Evolutionary conservation across 2,888 invertebrate species (phyloP).

Genomic region (Cryptophagus acutangulus): DNA sequence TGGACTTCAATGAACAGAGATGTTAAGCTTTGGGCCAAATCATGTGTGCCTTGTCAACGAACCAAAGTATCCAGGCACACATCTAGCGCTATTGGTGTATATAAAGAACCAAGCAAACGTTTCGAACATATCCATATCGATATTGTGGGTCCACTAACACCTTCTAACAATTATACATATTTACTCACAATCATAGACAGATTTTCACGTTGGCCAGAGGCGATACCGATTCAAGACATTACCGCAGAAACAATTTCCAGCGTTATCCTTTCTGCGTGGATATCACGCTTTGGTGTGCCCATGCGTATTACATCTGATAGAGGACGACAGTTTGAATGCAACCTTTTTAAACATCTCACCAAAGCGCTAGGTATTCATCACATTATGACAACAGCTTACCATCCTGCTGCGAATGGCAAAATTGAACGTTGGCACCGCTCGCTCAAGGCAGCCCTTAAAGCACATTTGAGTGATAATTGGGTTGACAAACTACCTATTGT

Average conservation of each 20-base stretch:
- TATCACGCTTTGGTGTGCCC: conserved; percentile 6
- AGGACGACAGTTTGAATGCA: conserved; percentile 4
- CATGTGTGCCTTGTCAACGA: conserved; percentile 37
- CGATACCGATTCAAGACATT: conserved; percentile 13
- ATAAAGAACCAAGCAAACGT: conserved; percentile 23
- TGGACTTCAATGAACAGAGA: conserved; percentile 41
- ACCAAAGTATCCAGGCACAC: conserved; percentile 36
- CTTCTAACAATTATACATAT: conserved; percentile 13
- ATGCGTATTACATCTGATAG: conserved; percentile 20
- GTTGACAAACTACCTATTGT: conserved; percentile 14
- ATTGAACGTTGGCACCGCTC: conserved; percentile 18
- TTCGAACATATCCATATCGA: conserved; percentile 16
- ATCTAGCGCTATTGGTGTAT: conserved; percentile 26
- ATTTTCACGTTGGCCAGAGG: conserved; percentile 22
- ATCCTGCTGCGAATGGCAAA: conserved; percentile 21
- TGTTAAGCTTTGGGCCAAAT: conserved; percentile 34
- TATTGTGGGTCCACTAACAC: conserved; percentile 19
- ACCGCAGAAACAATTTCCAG: conserved; percentile 4
- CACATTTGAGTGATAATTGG: conserved; percentile 16
- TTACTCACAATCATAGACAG: conserved; percentile 19
- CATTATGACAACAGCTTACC: conserved; percentile 21
- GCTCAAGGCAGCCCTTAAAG: conserved; percentile 4
- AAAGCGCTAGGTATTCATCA: conserved; percentile 13
- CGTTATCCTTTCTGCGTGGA: no score
- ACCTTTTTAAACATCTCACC: neutral